phyloP scores from a whole-genome alignment of 1,140 invertebrate genomes.

The Pseudomyrmex flavicornis region DNA sequence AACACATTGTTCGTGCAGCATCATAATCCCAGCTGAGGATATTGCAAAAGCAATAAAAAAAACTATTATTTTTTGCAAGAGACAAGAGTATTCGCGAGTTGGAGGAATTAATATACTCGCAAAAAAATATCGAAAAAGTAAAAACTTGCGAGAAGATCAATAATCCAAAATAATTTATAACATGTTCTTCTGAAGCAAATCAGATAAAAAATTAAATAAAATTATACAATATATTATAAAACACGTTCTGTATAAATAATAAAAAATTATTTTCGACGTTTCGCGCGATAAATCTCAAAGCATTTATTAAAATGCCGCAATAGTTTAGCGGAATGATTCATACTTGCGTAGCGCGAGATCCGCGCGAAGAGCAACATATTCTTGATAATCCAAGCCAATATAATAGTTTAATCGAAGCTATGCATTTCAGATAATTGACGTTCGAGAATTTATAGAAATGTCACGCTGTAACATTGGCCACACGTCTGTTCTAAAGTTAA shows the following conservation, averaged over 20 bases:
- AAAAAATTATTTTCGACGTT: constrained; percentile 6
- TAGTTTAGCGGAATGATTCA: constrained; percentile 13
- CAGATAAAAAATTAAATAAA: too few species aligned
- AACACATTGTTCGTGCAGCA: constrained; percentile 36
- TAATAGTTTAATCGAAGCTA: constrained; percentile 13
- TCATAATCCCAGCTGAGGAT: constrained; percentile 33
- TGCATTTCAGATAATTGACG: constrained; percentile 9
- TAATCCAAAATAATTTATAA: too few species aligned
- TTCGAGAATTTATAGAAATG: background rate
- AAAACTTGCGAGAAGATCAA: background rate
- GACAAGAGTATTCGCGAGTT: constrained; percentile 27
- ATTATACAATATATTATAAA: too few species aligned
- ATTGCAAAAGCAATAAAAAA: constrained; percentile 32
- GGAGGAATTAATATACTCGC: constrained; percentile 24
- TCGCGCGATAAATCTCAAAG: constrained; percentile 9
- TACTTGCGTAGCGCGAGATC: background rate
- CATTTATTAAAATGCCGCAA: constrained; percentile 3
- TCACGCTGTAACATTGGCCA: background rate
- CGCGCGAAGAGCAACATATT: background rate
- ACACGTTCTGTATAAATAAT: background rate
- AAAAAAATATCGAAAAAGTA: background rate
- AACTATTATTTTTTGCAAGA: constrained; percentile 44
- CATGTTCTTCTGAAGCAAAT: too few species aligned
- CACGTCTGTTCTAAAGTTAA: constrained; percentile 34
- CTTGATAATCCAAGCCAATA: constrained; percentile 32